Evolutionary conservation across 2,797 vertebrate genomes (phyloP).

Genomic region (Erithacus rubecula): DNA sequence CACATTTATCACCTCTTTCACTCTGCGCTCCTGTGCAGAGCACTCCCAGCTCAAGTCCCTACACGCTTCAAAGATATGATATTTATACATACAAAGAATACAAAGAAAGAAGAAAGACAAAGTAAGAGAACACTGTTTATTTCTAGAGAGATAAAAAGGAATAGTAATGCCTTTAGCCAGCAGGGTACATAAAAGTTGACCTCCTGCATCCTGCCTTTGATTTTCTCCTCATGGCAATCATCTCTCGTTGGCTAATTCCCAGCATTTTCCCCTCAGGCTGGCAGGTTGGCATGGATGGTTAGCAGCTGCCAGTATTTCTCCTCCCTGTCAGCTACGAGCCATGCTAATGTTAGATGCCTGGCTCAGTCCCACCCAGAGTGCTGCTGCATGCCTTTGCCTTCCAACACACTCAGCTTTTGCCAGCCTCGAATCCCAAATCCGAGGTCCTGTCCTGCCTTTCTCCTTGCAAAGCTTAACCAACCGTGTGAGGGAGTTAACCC

Average conservation of each 20-base stretch:
- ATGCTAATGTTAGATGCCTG: slow-evolving; percentile 64
- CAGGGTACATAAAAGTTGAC: slow-evolving; percentile 41
- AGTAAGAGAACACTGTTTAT: not conserved
- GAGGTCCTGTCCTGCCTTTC: slow-evolving; percentile 20
- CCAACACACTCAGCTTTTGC: slow-evolving; percentile 45
- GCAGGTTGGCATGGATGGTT: slow-evolving; percentile 58
- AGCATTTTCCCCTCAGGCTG: slow-evolving; percentile 53
- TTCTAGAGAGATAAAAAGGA: slow-evolving; percentile 50
- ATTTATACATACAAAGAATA: not conserved
- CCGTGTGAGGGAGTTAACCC: not conserved
- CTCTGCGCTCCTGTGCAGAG: not conserved
- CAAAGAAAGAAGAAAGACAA: not conserved
- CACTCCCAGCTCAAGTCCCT: not conserved
- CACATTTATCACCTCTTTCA: not conserved
- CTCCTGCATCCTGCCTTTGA: slow-evolving; percentile 66
- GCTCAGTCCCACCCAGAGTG: slow-evolving; percentile 68
- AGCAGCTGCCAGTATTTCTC: slow-evolving; percentile 75
- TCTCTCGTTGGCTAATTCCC: slow-evolving; percentile 65
- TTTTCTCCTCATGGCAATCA: slow-evolving; percentile 60
- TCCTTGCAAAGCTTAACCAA: not conserved
- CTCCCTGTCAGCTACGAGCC: slow-evolving; percentile 64
- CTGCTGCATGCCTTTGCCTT: slow-evolving; percentile 45
- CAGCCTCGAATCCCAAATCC: slow-evolving; percentile 35
- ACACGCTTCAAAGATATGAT: not conserved
- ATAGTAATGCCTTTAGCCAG: slow-evolving; percentile 21